Evolutionary conservation across 2,888 invertebrate genomes (phyloP).

Genomic region (Diachrysia chrysitis): DNA sequence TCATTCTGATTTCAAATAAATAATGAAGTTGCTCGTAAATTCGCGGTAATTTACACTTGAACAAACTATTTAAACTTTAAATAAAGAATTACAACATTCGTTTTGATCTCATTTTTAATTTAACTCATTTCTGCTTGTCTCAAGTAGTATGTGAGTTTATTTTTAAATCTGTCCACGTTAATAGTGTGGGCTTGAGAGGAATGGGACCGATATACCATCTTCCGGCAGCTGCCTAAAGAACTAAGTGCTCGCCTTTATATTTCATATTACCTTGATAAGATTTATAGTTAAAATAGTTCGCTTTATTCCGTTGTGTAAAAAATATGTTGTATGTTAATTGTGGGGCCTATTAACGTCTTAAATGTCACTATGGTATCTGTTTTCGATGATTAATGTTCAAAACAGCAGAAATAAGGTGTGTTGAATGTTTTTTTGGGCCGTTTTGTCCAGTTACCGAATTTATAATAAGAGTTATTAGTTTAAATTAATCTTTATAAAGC

Average conservation of each 20-base stretch:
- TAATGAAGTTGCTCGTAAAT: background rate
- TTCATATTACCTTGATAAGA: constrained; percentile 53
- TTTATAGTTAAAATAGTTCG: constrained; percentile 46
- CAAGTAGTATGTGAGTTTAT: constrained; percentile 53
- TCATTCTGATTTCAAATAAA: constrained; percentile 5
- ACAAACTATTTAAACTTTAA: constrained; percentile 19
- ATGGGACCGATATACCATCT: constrained; percentile 49
- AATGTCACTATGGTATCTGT: constrained; percentile 46
- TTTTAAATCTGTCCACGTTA: constrained; percentile 65
- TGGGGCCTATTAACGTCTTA: constrained; percentile 48
- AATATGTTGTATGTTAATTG: constrained; percentile 41
- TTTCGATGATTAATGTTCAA: constrained; percentile 50
- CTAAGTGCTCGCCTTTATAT: constrained; percentile 55
- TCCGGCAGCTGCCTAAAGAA: constrained; percentile 59
- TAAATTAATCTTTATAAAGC: constrained; percentile 55
- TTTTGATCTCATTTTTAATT: constrained; percentile 30
- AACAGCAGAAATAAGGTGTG: constrained; percentile 40
- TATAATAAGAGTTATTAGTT: constrained; percentile 53
- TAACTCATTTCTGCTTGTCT: constrained; percentile 44
- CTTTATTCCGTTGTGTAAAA: constrained; percentile 31
- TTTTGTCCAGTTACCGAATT: constrained; percentile 46
- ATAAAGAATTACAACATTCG: constrained; percentile 18
- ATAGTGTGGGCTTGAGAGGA: constrained; percentile 58
- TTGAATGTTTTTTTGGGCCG: constrained; percentile 32
- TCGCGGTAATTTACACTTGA: background rate